Evolutionary conservation across 2,797 vertebrate species (phyloP).

Genomic region (Nyctalus aviator): DNA sequence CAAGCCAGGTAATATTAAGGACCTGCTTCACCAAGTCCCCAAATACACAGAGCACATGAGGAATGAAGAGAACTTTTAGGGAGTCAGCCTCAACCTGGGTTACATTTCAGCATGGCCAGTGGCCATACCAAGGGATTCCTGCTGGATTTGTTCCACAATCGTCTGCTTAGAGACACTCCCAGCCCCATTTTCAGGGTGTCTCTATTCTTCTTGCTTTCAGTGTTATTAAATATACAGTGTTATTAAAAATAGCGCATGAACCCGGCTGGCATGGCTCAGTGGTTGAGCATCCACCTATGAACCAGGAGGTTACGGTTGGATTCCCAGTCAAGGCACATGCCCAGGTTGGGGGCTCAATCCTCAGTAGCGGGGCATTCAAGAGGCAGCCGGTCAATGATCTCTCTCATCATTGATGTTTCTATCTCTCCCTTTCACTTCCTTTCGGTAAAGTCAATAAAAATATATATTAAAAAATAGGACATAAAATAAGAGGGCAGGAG

Average conservation of each 20-base stretch:
- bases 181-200: background rate
- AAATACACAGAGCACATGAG: background rate
- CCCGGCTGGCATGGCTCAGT: no score
- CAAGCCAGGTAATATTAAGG: background rate
- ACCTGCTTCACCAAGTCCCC: background rate
- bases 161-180: background rate
- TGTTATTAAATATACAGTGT: background rate
- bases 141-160: background rate
- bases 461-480: background rate
- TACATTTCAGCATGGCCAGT: background rate
- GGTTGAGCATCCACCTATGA: no score
- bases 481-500: background rate
- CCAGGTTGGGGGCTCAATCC: no score
- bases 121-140: background rate
- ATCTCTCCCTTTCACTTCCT: no score
- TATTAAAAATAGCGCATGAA: background rate
- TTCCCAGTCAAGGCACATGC: no score
- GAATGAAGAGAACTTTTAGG: background rate
- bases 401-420: no score
- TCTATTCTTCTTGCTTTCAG: background rate
- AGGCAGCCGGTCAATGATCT: no score
- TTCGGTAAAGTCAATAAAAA: no score
- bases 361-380: no score
- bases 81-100: background rate
- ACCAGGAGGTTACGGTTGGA: no score